Percentiles rank a stretch among this genome's conserved stretches.
Evolutionary conservation across 2,888 invertebrate genomes (phyloP).

Genomic region (Melieria picta): DNA sequence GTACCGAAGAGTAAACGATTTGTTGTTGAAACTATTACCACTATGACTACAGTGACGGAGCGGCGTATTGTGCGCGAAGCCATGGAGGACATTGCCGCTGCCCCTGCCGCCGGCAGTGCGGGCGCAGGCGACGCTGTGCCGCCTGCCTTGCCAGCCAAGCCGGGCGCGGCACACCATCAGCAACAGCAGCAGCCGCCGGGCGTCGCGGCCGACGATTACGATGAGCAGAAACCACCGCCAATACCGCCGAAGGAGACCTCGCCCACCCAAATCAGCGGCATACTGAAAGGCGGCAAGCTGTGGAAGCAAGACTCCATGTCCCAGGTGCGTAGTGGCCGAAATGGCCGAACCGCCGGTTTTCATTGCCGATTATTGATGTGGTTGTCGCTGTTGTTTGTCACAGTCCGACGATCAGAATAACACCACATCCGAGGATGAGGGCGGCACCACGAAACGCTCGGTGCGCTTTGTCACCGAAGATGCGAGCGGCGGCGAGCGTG

Average conservation of each 20-base stretch:
- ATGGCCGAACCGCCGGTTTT: neutral
- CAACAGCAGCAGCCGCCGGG: constrained; percentile 11
- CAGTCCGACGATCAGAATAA: constrained; percentile 63
- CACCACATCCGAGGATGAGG: constrained; percentile 67
- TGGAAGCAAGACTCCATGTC: constrained; percentile 74
- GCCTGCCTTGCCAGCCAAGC: neutral
- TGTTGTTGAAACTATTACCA: constrained; percentile 74
- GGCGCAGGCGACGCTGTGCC: constrained; percentile 46
- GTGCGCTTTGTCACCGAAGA: constrained; percentile 74
- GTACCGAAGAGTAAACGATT: constrained; percentile 59
- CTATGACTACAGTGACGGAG: constrained; percentile 75
- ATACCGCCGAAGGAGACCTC: constrained; percentile 67
- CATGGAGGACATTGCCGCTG: constrained; percentile 55
- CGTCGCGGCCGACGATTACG: constrained; percentile 43
- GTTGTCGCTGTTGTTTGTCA: constrained; percentile 23
- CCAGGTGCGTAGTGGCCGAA: constrained; percentile 64
- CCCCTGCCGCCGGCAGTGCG: constrained; percentile 41
- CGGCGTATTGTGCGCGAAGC: constrained; percentile 69
- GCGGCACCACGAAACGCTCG: constrained; percentile 71
- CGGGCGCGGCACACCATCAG: constrained; percentile 20
- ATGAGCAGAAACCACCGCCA: constrained; percentile 58
- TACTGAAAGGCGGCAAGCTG: constrained; percentile 80
- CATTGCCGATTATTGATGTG: neutral
- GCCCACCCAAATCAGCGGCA: constrained; percentile 75
- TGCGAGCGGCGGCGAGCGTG: constrained; percentile 53